phyloP scores from a whole-genome alignment of 2,797 vertebrate genomes.

The Nyctibius grandis region DNA sequence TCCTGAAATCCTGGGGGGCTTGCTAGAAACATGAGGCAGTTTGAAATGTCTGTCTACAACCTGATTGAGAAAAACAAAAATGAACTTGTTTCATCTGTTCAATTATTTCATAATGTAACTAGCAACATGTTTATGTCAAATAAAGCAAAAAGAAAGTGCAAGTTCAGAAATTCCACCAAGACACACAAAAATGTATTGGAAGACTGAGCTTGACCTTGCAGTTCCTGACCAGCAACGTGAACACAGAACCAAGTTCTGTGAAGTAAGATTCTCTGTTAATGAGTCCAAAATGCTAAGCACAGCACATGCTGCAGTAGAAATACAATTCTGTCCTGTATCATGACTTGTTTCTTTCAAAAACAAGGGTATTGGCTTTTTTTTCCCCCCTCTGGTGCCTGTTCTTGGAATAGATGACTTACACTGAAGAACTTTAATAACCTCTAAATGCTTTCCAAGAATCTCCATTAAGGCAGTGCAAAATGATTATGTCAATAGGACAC shows the following conservation, averaged over 20 bases:
- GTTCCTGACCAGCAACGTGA: neutral
- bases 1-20: slow-evolving; percentile 77
- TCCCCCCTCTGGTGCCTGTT: neutral
- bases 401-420: slow-evolving; percentile 13
- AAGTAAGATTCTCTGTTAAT: neutral
- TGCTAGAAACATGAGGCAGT: slow-evolving; percentile 94
- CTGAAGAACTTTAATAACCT: neutral
- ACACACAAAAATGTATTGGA: neutral
- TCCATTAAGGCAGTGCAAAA: neutral
- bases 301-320: neutral
- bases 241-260: neutral
- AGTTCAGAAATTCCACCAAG: neutral
- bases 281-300: neutral
- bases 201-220: neutral
- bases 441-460: slow-evolving; percentile 6
- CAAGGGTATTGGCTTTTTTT: neutral
- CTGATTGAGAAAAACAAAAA: slow-evolving; percentile 67
- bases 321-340: neutral
- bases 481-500: neutral
- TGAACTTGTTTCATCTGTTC: neutral
- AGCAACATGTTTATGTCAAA: neutral
- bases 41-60: slow-evolving; percentile 96
- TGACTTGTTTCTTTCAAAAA: neutral
- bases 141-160: neutral
- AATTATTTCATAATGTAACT: neutral